Evolutionary conservation across 2,888 invertebrate species (phyloP).

Genomic region (Thera britannica): DNA sequence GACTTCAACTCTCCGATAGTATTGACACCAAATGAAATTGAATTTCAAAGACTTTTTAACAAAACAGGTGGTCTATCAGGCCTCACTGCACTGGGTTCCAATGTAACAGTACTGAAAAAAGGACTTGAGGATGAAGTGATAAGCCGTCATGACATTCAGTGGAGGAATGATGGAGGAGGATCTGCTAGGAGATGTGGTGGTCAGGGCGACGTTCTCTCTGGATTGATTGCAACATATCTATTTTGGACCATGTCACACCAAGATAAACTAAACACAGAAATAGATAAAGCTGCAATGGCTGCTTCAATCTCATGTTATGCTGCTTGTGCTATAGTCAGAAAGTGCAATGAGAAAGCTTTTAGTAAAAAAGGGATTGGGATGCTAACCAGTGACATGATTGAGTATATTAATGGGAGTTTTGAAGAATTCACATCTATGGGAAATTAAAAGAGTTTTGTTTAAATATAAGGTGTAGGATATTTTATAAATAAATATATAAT

Average conservation of each 20-base stretch:
- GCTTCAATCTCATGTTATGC: constrained; percentile 91
- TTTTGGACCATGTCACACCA: constrained; percentile 88
- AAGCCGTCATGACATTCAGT: constrained; percentile 68
- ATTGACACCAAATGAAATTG: constrained; percentile 96
- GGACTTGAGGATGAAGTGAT: constrained; percentile 89
- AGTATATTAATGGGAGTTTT: constrained; percentile 91
- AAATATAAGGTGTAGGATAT: neutral
- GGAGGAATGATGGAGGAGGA: constrained; percentile 88
- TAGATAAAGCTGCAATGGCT: constrained; percentile 76
- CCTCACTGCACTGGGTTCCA: constrained; percentile 80
- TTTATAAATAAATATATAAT: neutral
- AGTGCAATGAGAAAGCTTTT: constrained; percentile 93
- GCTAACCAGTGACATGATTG: constrained; percentile 94
- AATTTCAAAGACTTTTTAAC: constrained; percentile 91
- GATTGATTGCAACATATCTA: constrained; percentile 93
- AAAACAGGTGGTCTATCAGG: constrained; percentile 82
- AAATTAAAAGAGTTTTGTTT: constrained; percentile 38
- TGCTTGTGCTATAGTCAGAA: constrained; percentile 91
- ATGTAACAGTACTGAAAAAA: constrained; percentile 90
- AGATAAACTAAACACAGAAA: constrained; percentile 51
- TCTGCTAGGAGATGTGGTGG: constrained; percentile 97
- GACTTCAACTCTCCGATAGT: constrained; percentile 88
- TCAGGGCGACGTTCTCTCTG: constrained; percentile 97
- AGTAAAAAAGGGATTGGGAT: constrained; percentile 91
- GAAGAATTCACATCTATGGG: constrained; percentile 66